Conservation (phyloP, 2,113 vertebrate species). For the Psittacula cyanocephala region DNA sequence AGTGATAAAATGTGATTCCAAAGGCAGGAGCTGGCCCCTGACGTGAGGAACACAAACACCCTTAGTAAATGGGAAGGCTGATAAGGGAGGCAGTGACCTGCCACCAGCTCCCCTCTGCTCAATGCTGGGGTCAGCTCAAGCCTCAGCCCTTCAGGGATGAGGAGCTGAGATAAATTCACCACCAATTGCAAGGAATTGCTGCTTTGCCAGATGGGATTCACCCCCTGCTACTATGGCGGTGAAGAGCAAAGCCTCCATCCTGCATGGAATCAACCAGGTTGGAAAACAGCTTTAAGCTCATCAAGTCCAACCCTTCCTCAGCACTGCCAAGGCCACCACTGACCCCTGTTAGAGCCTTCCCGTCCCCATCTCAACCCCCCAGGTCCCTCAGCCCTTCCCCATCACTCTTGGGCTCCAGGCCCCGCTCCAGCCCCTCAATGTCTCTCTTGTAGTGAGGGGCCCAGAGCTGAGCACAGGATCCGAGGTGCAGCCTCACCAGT, state of each 20-base stretch:
- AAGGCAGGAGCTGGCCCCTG: neutral
- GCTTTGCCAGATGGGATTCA: neutral
- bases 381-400: no score
- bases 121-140: neutral
- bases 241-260: neutral
- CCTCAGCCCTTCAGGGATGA: rapidly evolving
- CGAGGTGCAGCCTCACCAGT: no score
- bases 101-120: neutral
- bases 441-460: no score
- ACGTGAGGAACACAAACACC: neutral
- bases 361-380: neutral
- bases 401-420: no score
- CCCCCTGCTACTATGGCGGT: rapidly evolving
- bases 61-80: neutral
- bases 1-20: neutral
- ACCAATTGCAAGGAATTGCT: rapidly evolving
- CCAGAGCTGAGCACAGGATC: no score
- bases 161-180: rapidly evolving
- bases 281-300: neutral
- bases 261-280: neutral
- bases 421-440: no score
- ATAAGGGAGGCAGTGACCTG: rapidly evolving
- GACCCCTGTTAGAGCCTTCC: neutral
- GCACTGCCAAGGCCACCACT: neutral
- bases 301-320: neutral